phyloP scores from a whole-genome alignment of 2,888 invertebrate genomes.

The Mechanitis messenoides region DNA sequence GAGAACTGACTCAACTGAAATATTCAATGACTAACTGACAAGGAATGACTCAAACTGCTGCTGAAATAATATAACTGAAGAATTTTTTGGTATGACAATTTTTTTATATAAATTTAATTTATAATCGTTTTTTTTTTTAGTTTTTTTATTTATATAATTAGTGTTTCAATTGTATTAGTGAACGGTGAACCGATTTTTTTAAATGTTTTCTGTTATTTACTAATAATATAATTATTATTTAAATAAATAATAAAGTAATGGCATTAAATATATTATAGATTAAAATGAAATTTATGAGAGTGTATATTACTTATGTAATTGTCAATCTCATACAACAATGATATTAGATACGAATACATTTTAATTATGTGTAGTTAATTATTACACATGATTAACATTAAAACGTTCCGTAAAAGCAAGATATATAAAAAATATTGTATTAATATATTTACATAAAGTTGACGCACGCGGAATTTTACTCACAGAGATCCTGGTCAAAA shows the following conservation, averaged over 20 bases:
- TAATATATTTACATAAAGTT: background rate
- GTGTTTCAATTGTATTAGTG: no score
- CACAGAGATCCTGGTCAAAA: constrained; percentile 32
- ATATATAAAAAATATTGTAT: background rate
- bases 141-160: no score
- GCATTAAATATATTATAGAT: no score
- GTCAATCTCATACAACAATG: background rate
- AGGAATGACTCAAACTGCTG: constrained; percentile 46
- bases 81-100: constrained; percentile 37
- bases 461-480: constrained; percentile 4
- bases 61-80: constrained; percentile 43
- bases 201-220: no score
- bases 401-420: background rate
- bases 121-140: no score
- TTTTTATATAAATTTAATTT: background rate
- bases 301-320: background rate
- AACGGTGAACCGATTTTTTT: no score
- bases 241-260: no score
- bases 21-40: constrained; percentile 54
- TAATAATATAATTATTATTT: no score
- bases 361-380: no score
- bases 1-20: constrained; percentile 55
- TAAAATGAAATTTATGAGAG: no score
- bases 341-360: background rate
- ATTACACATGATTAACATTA: background rate